phyloP scores from a whole-genome alignment of 2,888 invertebrate species.

The Cryptops parisi region DNA sequence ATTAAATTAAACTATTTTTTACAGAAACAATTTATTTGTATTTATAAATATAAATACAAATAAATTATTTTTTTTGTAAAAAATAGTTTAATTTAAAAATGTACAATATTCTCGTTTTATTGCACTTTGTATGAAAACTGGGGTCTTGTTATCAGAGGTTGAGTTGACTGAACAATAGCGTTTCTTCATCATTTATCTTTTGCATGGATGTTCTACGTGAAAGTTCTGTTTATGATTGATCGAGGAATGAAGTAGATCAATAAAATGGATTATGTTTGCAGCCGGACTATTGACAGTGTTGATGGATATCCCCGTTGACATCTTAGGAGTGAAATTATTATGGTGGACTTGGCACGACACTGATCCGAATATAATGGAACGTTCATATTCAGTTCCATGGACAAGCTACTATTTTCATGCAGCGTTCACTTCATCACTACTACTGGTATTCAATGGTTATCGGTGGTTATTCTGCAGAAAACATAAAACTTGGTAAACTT shows the following conservation, averaged over 20 bases:
- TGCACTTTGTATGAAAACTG: no score
- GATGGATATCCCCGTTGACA: constrained; percentile 64
- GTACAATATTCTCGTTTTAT: no score
- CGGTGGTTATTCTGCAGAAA: constrained; percentile 39
- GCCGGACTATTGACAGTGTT: constrained; percentile 55
- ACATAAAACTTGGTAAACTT: no score
- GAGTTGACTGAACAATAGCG: no score
- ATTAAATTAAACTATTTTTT: no score
- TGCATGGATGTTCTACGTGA: background rate
- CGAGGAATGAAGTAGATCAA: no score
- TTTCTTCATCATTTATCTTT: no score
- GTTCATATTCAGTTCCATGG: constrained; percentile 71
- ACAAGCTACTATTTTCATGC: constrained; percentile 71
- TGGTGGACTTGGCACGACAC: constrained; percentile 71
- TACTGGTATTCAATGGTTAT: constrained; percentile 47
- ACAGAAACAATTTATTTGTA: no score
- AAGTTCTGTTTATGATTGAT: background rate
- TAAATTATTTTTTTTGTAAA: no score
- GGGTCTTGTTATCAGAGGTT: no score
- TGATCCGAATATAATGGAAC: constrained; percentile 43
- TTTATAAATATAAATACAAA: no score
- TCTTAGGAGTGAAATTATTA: constrained; percentile 56
- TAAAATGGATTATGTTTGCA: constrained; percentile 21
- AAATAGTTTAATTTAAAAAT: no score
- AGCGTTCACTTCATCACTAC: constrained; percentile 55